A percentile compares a stretch with the other conserved stretches of the same genome.
Evolutionary conservation across 2,888 invertebrate genomes (phyloP).

Genomic region (Cerceris rybyensis): DNA sequence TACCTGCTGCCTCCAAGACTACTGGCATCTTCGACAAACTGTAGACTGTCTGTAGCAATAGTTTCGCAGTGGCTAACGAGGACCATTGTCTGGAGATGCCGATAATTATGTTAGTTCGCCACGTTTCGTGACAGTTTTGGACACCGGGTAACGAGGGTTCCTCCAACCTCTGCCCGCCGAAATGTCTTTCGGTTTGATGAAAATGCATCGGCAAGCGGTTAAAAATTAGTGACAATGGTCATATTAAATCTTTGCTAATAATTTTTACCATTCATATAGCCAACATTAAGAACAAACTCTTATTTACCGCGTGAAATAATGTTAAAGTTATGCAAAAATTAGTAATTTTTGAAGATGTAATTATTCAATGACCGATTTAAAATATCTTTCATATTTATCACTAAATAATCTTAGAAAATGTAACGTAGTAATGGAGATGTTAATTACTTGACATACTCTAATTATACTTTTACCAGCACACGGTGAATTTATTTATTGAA

Average conservation of each 20-base stretch:
- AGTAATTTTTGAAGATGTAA: too few species aligned
- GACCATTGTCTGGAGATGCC: constrained; percentile 75
- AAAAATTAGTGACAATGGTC: too few species aligned
- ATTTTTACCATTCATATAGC: too few species aligned
- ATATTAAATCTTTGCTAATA: too few species aligned
- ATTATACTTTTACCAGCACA: not conserved
- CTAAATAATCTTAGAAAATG: too few species aligned
- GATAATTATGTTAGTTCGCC: constrained; percentile 75
- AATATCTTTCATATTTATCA: too few species aligned
- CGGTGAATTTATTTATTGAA: not conserved
- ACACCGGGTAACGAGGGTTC: constrained; percentile 49
- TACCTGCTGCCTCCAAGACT: constrained; percentile 63
- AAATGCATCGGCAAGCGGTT: not conserved
- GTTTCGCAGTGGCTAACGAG: constrained; percentile 73
- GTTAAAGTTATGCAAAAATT: too few species aligned
- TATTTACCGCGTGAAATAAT: too few species aligned
- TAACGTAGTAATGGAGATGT: not conserved
- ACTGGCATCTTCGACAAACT: constrained; percentile 55
- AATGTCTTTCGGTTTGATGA: constrained; percentile 10
- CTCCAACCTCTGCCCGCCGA: constrained; percentile 1
- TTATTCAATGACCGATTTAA: too few species aligned
- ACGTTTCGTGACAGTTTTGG: constrained; percentile 49
- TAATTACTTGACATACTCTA: not conserved
- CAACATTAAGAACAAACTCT: too few species aligned
- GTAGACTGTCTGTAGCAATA: constrained; percentile 63